Evolutionary conservation across 2,797 vertebrate genomes (phyloP), one percentile per base, ranked within the genome.

Genomic region (Cryptoprocta ferox): DNA sequence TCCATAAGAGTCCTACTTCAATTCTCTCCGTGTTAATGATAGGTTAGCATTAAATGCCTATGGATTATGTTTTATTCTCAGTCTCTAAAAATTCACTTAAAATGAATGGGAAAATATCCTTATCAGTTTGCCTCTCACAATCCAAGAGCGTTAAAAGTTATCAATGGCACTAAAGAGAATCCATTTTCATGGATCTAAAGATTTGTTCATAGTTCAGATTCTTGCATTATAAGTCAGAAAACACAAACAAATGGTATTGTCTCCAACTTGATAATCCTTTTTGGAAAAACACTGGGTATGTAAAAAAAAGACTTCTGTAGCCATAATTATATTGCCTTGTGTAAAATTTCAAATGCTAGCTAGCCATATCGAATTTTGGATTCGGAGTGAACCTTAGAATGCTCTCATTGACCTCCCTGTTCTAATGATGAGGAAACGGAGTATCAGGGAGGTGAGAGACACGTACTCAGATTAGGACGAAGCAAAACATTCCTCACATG

Each of bases 161-260:
- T 65, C 86, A n/a, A 3, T 80, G 71, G 19, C 91, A 75, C 65
- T 94, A 86, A 89, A 95, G 39, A 39, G 66, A 70, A 96, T 94
- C 90, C 32, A 24, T 88, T 96, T 78, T 84, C 63, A 66, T 18
- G 30, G 76, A 83, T 94, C 96, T 92, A 92, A 96, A 96, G 91
- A 91, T 89, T 82, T 76, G 32, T 28, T 94, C 5, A 12, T 89
- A 65, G 21, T 80, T 76, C 32, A 30, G 18, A 83, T 88, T 93
- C 35, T 92, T 95, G 39, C 26, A 21, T 81, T 68, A 87, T 78
- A 66, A 94, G 39, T 83, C 70, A 93, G 70, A 96, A 97, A 97
- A 93, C 19, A 94, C 53, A 70, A 94, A 91, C 39, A 90, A 96
- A 91, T 63, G 39, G 50, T 19, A 68, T 81, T 76, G 61, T 82